Base-by-base conservation (phyloP, 1,140 invertebrate genomes). In the Heliothis virescens region DNA sequence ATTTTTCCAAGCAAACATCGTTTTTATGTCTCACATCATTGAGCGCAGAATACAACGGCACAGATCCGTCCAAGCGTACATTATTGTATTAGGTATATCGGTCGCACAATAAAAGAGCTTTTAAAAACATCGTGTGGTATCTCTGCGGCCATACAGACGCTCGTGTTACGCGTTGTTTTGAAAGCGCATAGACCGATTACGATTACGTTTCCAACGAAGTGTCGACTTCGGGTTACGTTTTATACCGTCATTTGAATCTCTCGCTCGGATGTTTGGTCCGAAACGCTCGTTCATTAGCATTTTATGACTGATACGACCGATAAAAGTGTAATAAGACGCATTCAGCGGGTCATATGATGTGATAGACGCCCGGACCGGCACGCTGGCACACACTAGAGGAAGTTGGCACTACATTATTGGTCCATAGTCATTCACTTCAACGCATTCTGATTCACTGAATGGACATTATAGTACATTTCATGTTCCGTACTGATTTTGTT, bases 271-370 rank as follows among this genome's bases (percentile, higher is more conserved):
- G 92, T 94, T 94, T 94, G 91, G 90, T 90, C 91, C 90, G 86
- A 89, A 87, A 90, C 84, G 91, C 85, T 89, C 90, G 88, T 94
- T 93, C 93, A 94, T 94, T 94, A 94, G 89, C 93, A 94, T 94
- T 94, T 94, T 94, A 94, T 93, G 92, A 94, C 83, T 91, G 90
- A 94, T 94, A 94, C 90, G 90, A 90, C 85, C 92, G 90, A 94
- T 94, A 94, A 94, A 92, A 89, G 86, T 92, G 90, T 91, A 94
- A 93, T 94, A 92, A 92, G 90, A 92, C 85, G 88, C 93, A 93
- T 92, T 93, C 87, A 90, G 85, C 89, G 89, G 89, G 86, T 91
- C 92, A 88, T 93, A 91, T 90, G 83, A 85, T 89, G 89, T 90
- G 91, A 93, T 92, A 92, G 92, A 92, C 87, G 82, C 59, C 86